Evolutionary conservation across 1,140 invertebrate species (phyloP).

Genomic region (Bemisia tabaci): DNA sequence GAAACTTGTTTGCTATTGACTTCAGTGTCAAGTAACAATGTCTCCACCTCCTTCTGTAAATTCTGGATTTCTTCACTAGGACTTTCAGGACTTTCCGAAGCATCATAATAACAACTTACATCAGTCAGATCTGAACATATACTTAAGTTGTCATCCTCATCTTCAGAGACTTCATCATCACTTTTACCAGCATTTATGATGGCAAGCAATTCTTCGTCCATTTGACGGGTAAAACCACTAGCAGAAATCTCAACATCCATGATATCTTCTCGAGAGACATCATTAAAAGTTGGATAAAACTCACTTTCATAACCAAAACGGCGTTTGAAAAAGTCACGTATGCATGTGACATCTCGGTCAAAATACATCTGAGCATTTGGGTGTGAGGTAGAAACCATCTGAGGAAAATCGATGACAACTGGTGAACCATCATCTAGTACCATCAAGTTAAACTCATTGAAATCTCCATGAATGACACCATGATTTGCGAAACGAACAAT

Average conservation of each 20-base stretch:
- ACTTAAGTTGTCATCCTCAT: conserved; percentile 30
- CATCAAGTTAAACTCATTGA: conserved; percentile 99
- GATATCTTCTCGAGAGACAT: conserved; percentile 60
- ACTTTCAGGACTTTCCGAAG: conserved; percentile 7
- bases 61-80: conserved; percentile 3
- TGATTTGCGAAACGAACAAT: conserved; percentile 80
- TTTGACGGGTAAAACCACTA: conserved; percentile 76
- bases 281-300: conserved; percentile 69
- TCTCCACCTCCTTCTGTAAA: conserved; percentile 9
- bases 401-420: conserved; percentile 95
- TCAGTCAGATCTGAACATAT: conserved; percentile 14
- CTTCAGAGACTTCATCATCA: conserved; percentile 29
- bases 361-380: conserved; percentile 89
- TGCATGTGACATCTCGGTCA: conserved; percentile 86
- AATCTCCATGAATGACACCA: conserved; percentile 97
- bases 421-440: conserved; percentile 65
- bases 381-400: conserved; percentile 95
- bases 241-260: conserved; percentile 82
- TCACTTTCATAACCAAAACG: conserved; percentile 86
- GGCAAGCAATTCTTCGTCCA: conserved; percentile 37
- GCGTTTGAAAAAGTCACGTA: conserved; percentile 82
- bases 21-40: not conserved
- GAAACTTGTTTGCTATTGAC: not conserved
- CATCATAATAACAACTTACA: conserved; percentile 12
- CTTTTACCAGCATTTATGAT: conserved; percentile 20